Conservation (phyloP, 92 coral and sea anemone genomes). For the Metridium senile region DNA sequence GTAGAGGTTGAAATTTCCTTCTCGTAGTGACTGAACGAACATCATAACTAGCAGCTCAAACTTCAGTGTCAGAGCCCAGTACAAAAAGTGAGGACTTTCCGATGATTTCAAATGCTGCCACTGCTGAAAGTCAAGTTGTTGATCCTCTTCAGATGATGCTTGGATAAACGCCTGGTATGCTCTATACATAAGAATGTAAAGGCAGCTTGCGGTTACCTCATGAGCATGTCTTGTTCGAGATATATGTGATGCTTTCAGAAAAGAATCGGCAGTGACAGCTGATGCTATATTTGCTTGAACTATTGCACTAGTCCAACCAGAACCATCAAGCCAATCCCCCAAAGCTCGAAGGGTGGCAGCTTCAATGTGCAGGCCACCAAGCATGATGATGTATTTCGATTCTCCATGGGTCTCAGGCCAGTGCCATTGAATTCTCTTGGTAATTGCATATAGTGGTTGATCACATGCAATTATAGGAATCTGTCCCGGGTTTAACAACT, state of each 20-base stretch:
- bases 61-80: constrained; percentile 32
- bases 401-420: constrained; percentile 18
- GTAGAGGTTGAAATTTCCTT: constrained; percentile 33
- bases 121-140: constrained; percentile 3
- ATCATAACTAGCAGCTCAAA: constrained; percentile 18
- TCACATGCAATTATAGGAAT: constrained; percentile 48
- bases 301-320: constrained; percentile 39
- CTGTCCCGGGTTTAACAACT: constrained; percentile 52
- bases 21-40: constrained; percentile 38
- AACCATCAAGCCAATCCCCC: constrained; percentile 37
- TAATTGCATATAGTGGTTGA: constrained; percentile 39
- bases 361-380: constrained; percentile 60
- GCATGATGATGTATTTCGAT: constrained; percentile 41
- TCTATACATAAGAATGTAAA: constrained; percentile 23
- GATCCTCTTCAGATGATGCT: neutral
- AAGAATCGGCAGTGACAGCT: constrained; percentile 43
- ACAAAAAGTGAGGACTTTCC: constrained; percentile 36
- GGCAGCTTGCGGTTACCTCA: constrained; percentile 38
- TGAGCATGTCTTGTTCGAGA: constrained; percentile 43
- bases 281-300: constrained; percentile 40
- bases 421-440: constrained; percentile 41
- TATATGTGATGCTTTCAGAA: constrained; percentile 46
- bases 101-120: constrained; percentile 1
- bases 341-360: constrained; percentile 38
- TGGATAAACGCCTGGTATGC: constrained; percentile 29